phyloP scores from a whole-genome alignment of 2,797 vertebrate species.

The Lithobates sylvaticus region DNA sequence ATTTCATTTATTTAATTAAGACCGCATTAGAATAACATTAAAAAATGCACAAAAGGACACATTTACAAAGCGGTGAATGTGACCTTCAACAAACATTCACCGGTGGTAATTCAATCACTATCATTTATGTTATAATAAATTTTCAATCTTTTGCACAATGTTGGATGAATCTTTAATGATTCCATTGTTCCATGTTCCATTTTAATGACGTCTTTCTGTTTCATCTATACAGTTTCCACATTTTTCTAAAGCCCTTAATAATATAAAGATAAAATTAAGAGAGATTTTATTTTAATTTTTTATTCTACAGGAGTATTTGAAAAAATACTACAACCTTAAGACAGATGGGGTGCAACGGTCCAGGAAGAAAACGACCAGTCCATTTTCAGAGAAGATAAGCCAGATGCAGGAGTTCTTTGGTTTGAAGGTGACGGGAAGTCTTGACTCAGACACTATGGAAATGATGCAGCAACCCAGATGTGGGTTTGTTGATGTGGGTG shows the following conservation, averaged over 20 bases:
- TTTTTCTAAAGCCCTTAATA: neutral
- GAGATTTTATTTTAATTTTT: neutral
- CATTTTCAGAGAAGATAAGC: conserved; percentile 74
- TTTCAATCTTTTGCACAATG: too few relatives aligned
- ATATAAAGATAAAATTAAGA: neutral
- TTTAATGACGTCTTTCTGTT: neutral
- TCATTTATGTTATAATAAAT: too few relatives aligned
- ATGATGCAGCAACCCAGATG: conserved; percentile 91
- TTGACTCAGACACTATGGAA: conserved; percentile 80
- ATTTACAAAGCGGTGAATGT: too few relatives aligned
- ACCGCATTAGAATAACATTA: too few relatives aligned
- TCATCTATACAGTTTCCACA: neutral
- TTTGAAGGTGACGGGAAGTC: conserved; percentile 82
- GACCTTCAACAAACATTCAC: too few relatives aligned
- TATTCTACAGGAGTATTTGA: conserved; percentile 83
- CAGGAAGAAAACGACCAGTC: conserved; percentile 68
- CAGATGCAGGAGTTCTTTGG: conserved; percentile 91
- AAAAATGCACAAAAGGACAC: too few relatives aligned
- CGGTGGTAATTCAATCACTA: too few relatives aligned
- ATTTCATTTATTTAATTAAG: too few relatives aligned
- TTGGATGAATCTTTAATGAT: too few relatives aligned
- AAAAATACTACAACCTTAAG: conserved; percentile 81
- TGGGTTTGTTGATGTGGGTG: conserved; percentile 83
- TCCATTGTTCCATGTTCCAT: too few relatives aligned
- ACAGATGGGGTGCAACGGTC: conserved; percentile 67